phyloP scores from a whole-genome alignment of 2,888 invertebrate genomes.

The Cancer borealis region DNA sequence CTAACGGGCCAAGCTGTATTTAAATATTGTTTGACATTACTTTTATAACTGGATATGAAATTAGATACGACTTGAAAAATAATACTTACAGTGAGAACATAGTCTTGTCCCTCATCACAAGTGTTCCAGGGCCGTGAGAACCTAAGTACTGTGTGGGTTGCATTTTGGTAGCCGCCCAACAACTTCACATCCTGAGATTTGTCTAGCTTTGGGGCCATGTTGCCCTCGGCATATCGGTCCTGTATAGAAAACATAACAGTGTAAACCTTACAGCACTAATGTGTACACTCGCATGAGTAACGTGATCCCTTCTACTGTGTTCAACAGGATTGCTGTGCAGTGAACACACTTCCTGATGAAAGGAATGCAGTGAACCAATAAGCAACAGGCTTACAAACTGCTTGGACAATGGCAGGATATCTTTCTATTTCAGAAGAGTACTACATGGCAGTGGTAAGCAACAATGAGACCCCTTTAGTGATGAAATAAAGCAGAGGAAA shows the following conservation, averaged over 20 bases:
- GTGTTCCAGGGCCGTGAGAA: constrained; percentile 91
- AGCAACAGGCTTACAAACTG: too few relatives aligned
- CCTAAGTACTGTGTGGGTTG: constrained; percentile 90
- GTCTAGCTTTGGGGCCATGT: constrained; percentile 54
- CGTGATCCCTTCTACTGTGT: not conserved
- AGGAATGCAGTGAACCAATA: not conserved
- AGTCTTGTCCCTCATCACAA: constrained; percentile 83
- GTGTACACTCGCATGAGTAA: not conserved
- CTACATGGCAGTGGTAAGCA: too few relatives aligned
- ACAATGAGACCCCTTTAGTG: too few relatives aligned
- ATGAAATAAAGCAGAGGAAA: not conserved
- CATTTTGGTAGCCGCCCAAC: constrained; percentile 90
- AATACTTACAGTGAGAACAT: not conserved
- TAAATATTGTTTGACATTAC: too few relatives aligned
- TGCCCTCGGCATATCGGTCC: constrained; percentile 63
- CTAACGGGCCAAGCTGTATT: too few relatives aligned
- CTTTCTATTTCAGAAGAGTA: too few relatives aligned
- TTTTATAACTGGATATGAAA: too few relatives aligned
- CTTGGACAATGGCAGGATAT: too few relatives aligned
- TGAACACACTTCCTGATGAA: not conserved
- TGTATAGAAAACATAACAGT: constrained; percentile 30
- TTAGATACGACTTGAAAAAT: not conserved
- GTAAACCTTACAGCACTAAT: not conserved
- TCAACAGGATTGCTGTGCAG: too few relatives aligned
- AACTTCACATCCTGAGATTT: constrained; percentile 88